Evolutionary conservation across 2,888 invertebrate species (phyloP), one percentile per base, ranked within the genome.

Genomic region (Diarsia rubi): DNA sequence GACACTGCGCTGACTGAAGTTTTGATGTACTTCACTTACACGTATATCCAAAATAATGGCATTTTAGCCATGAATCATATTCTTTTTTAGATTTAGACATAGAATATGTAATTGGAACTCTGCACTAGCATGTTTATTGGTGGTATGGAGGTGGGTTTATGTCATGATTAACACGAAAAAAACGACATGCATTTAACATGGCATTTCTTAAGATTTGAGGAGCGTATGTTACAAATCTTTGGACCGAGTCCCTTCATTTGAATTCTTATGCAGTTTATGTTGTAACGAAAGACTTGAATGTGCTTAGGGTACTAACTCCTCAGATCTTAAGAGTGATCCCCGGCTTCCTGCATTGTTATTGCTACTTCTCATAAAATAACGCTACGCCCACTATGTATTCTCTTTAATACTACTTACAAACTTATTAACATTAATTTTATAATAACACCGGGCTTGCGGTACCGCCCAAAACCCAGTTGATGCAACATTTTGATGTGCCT

Each of bases 81-180:
- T 69, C 72, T 79, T 73, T 76, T 74, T 72, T 85, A 79, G 75
- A 67, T 64, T 73, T 85, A 83, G 75, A 62, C 49, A 57, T 76
- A 75, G 62, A 75, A 45, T 83, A 75, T 81, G 72, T 79, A 75
- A 79, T 77, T 77, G 71, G 54, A 79, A 79, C 88, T 85, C 87
- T 92, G 93, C 94, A 93, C 91, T 90, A 88, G 94, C 94, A 95
- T 94, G 93, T 89, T 90, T 86, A 78, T 82, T 91, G 91, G 92
- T 94, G 94, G 93, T 92, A 91, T 88, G 94, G 95, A 92, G 95
- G 95, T 96, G 96, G 96, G 96, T 96, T 96, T 95, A 96, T 96
- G 95, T 94, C 88, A 92, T 94, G 88, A 92, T 93, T 95, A 95
- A 95, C 94, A 94, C 89, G 84, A 88, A 80, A 85, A 79, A 82